phyloP scores from a whole-genome alignment of 2,113 vertebrate genomes.

The Campylomormyrus tamandua region DNA sequence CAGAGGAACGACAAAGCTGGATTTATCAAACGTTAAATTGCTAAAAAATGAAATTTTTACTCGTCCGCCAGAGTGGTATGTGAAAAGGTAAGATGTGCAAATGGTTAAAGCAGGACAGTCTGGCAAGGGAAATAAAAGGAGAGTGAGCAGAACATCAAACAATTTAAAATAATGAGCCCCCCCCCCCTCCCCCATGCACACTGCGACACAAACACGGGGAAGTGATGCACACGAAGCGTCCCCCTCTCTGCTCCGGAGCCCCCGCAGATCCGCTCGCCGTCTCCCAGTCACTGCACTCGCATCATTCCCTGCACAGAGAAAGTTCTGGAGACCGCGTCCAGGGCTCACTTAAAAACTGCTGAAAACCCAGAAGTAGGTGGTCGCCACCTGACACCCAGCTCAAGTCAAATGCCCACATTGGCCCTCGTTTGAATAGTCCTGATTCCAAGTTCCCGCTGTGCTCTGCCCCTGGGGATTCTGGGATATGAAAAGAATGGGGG shows the following conservation, averaged over 20 bases:
- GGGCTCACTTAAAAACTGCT: not conserved
- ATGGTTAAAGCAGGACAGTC: not conserved
- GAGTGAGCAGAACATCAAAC: not conserved
- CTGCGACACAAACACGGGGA: not conserved
- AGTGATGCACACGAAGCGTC: not conserved
- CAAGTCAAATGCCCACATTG: not conserved
- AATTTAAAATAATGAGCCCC: not conserved
- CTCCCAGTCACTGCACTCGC: not conserved
- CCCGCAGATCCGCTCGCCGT: not conserved
- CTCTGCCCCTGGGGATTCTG: not conserved
- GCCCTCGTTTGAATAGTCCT: not conserved
- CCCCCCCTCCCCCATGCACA: not conserved
- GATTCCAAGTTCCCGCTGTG: not conserved
- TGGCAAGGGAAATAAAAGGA: not conserved
- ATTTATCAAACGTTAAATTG: not conserved
- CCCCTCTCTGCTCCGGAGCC: not conserved
- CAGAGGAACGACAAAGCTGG: not conserved
- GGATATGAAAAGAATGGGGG: not conserved
- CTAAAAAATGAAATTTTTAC: slow-evolving; percentile 2
- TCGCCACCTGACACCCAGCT: not conserved
- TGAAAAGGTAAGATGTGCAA: not conserved
- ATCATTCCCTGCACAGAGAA: not conserved
- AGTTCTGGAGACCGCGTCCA: not conserved
- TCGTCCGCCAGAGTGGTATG: not conserved
- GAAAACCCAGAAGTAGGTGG: not conserved